A percentile compares a stretch with the other conserved stretches of the same genome.
These are phyloP conservation scores for Cyaniris semiargus DNA, from an alignment of 2,888 invertebrate genomes.

Conservation along the genomic window DNA sequence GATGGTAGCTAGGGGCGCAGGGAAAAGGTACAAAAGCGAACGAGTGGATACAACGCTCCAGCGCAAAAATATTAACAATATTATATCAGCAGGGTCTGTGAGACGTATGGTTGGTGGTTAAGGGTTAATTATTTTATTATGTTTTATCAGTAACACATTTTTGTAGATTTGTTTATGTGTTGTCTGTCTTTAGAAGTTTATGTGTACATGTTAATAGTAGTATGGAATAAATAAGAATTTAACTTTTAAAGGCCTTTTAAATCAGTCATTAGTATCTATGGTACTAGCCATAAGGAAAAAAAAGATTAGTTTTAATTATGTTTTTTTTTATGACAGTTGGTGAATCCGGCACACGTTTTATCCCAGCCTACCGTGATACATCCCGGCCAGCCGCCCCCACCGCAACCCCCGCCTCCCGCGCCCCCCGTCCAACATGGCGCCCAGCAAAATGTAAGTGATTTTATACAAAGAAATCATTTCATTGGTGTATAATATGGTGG, in stretches of 20 bases:
- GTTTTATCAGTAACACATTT: neutral
- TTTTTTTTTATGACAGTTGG: conserved; percentile 57
- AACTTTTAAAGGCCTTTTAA: neutral
- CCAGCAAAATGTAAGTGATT: conserved; percentile 53
- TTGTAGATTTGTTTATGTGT: neutral
- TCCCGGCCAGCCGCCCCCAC: conserved; percentile 73
- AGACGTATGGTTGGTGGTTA: too few relatives aligned
- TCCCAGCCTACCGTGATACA: conserved; percentile 75
- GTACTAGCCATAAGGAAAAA: neutral
- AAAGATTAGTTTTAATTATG: neutral
- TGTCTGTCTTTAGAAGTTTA: neutral
- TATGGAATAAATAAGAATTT: neutral
- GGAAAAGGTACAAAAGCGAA: too few relatives aligned
- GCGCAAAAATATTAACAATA: too few relatives aligned
- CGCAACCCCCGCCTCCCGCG: conserved; percentile 70
- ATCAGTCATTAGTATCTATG: neutral
- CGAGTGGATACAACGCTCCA: too few relatives aligned
- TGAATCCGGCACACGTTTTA: conserved; percentile 70
- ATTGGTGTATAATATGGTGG: neutral
- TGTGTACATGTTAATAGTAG: neutral
- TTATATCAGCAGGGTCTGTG: too few relatives aligned
- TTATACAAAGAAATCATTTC: neutral
- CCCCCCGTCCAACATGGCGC: conserved; percentile 55
- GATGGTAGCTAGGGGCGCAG: too few relatives aligned
- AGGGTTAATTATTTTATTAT: neutral